phyloP scores from a whole-genome alignment of 2,888 invertebrate genomes.

The Protonemura montana region DNA sequence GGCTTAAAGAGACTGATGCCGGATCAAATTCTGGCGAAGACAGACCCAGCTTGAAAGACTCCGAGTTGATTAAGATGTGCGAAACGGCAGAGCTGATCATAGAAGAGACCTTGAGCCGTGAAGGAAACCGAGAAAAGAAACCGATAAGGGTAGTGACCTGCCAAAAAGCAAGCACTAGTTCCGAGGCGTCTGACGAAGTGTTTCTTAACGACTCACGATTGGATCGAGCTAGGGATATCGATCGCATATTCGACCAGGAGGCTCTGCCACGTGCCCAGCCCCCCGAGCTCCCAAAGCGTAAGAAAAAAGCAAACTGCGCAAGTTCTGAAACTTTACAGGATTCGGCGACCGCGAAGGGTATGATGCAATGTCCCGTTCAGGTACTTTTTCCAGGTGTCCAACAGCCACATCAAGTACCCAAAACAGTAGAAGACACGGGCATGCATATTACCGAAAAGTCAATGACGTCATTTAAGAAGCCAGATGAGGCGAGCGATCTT shows the following conservation, averaged over 20 bases:
- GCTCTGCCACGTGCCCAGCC: slow-evolving; percentile 22
- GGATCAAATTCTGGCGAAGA: background rate
- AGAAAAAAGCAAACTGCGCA: slow-evolving; percentile 42
- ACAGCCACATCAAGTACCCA: background rate
- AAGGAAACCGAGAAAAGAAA: background rate
- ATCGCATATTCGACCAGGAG: slow-evolving; percentile 48
- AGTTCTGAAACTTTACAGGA: background rate
- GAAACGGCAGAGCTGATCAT: slow-evolving; percentile 20
- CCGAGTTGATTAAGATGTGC: slow-evolving; percentile 27
- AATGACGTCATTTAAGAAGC: background rate
- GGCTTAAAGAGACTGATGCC: background rate
- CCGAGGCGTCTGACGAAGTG: slow-evolving; percentile 46
- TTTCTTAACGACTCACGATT: background rate
- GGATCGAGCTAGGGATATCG: slow-evolving; percentile 41
- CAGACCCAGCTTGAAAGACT: background rate
- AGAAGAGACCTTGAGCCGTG: slow-evolving; percentile 12
- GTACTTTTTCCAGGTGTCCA: background rate
- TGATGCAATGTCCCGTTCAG: background rate
- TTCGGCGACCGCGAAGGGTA: background rate
- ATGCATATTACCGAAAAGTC: background rate
- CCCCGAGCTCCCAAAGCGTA: slow-evolving; percentile 47
- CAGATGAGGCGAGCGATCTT: background rate
- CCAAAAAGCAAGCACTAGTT: background rate
- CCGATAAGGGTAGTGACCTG: background rate
- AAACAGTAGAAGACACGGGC: background rate